Evolutionary conservation across 1,140 invertebrate species (phyloP).

Genomic region (Lutraria rhynchaena): DNA sequence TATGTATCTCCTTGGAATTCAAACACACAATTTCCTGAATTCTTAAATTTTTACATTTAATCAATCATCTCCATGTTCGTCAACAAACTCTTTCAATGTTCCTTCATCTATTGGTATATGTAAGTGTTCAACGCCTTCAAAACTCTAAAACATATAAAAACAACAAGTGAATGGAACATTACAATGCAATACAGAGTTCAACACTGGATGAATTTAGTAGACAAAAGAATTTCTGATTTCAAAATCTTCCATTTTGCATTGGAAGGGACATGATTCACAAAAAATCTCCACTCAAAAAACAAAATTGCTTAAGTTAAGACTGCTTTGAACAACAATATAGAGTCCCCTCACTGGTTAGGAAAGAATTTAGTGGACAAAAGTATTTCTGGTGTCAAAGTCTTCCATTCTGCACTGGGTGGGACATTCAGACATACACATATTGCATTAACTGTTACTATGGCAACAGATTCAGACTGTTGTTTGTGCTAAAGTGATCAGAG

Average conservation of each 20-base stretch:
- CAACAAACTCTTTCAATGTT: conserved; percentile 89
- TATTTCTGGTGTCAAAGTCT: too few species aligned
- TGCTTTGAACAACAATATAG: too few species aligned
- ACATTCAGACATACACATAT: too few species aligned
- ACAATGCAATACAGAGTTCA: background rate
- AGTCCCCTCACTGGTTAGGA: too few species aligned
- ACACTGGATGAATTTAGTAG: background rate
- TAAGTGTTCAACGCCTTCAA: conserved; percentile 91
- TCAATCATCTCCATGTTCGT: conserved; percentile 77
- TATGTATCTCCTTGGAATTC: background rate
- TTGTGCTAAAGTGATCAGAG: too few species aligned
- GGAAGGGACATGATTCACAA: background rate
- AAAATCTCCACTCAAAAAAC: background rate
- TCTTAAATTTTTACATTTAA: background rate
- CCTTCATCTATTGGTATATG: conserved; percentile 89
- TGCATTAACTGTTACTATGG: too few species aligned
- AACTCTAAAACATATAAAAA: conserved; percentile 82
- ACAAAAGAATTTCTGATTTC: background rate
- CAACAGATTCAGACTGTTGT: too few species aligned
- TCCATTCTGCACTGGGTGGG: too few species aligned
- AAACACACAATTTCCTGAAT: too few species aligned
- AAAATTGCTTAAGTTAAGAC: too few species aligned
- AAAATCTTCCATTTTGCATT: too few species aligned
- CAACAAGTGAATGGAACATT: background rate
- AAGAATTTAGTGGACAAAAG: too few species aligned